A percentile compares a stretch with the other conserved stretches of the same genome.
Conservation (phyloP, 1,140 invertebrate species). For the Ooceraea biroi region DNA sequence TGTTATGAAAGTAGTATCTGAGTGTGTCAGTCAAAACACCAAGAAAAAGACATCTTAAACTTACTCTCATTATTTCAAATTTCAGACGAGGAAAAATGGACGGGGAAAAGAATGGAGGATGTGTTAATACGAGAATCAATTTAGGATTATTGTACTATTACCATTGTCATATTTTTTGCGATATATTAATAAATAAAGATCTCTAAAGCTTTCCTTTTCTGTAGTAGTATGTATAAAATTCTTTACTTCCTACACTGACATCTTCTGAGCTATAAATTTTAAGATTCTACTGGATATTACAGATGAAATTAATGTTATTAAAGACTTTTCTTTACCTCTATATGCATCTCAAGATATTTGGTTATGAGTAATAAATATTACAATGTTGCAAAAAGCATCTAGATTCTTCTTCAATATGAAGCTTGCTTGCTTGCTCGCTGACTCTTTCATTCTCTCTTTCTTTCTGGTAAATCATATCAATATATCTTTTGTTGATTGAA, state of each 20-base stretch:
- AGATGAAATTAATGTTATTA: constrained; percentile 69
- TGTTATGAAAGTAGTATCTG: background rate
- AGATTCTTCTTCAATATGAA: constrained; percentile 76
- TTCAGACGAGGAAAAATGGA: constrained; percentile 60
- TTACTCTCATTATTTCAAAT: constrained; percentile 56
- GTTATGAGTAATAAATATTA: constrained; percentile 74
- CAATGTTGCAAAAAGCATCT: constrained; percentile 76
- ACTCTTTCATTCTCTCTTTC: background rate
- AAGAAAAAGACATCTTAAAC: constrained; percentile 53
- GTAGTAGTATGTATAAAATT: constrained; percentile 71
- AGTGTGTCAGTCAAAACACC: constrained; percentile 28
- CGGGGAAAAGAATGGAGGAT: constrained; percentile 64
- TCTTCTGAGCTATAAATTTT: constrained; percentile 54
- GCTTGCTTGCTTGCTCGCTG: constrained; percentile 59
- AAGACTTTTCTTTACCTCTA: constrained; percentile 65
- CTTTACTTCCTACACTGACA: constrained; percentile 58
- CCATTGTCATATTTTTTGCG: constrained; percentile 66
- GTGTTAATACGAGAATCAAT: constrained; percentile 62
- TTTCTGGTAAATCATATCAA: constrained; percentile 64
- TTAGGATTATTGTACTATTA: constrained; percentile 64
- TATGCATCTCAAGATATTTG: constrained; percentile 69
- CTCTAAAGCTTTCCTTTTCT: constrained; percentile 64
- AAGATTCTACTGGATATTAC: constrained; percentile 60
- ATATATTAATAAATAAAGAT: constrained; percentile 73
- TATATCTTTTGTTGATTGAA: constrained; percentile 71